Base-by-base conservation (phyloP, 1,140 invertebrate genomes). In the Trichomalopsis sarcophagae region DNA sequence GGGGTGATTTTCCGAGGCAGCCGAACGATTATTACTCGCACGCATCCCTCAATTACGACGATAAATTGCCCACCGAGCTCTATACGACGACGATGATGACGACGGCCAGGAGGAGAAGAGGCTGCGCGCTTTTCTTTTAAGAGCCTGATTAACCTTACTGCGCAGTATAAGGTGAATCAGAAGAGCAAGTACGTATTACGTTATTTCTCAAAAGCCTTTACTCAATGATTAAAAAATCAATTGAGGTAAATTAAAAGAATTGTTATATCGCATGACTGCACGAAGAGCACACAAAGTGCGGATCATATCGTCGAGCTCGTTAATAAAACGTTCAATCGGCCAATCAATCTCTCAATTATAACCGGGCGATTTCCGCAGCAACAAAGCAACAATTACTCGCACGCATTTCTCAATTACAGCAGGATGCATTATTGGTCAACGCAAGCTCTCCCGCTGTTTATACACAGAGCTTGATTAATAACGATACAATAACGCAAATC, bases 11-110 rank as follows among this genome's bases (percentile, higher is more conserved):
- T 71, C 68, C 68, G 30, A 17, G 6, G 55, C 33, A 55, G 68
- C 66, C 44, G 50, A 81, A 82, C 71, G 81, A 75, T 82, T 82
- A 82, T 82, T 82, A 75, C 80, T 81, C 30, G 30, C 55, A 36
- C 78, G 78, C 62, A 80, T 80, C 78, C 40, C 78, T 69, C 78
- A 80, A 80, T 80, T 80, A 80, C 62, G 33, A 27, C 62, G 78
- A 69, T 80, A 78, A 78, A 62, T 78, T 62, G 68, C 27, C 3
- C 21, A 0, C 17, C 69, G 75, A 27, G 75, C 9, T 47, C 36
- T 55, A 14, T 17, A 14, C 0, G 13, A 5, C 27, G 1, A 27
- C 55, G 55, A 62, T 9, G 40, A 7, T 1, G 40, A 44, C 40
- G 5, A 62, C 21, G 17, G 55, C 0, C 21, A 62, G 40, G 5